A percentile compares a stretch with the other conserved stretches of the same genome.
Evolutionary conservation across 2,797 vertebrate genomes (phyloP).

Genomic region (Schizopygopsis malacanthus): DNA sequence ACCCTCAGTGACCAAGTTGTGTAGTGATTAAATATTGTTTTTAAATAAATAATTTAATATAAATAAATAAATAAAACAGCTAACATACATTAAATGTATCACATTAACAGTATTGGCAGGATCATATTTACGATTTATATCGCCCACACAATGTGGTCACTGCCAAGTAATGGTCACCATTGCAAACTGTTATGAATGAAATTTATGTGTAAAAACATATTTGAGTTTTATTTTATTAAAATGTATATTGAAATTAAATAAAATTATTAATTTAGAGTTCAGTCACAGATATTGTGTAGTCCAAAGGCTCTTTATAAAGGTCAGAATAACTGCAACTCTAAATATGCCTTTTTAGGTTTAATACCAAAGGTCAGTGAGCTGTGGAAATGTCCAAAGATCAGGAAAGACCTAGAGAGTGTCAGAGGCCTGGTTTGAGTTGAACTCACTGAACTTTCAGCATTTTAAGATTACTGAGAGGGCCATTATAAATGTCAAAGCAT

Average conservation of each 20-base stretch:
- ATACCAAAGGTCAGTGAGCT: not conserved
- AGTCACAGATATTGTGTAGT: too few relatives aligned
- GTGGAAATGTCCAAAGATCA: not conserved
- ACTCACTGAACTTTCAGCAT: slow-evolving; percentile 10
- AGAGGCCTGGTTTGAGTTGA: not conserved
- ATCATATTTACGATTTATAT: not conserved
- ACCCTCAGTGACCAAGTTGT: not conserved
- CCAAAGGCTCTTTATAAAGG: not conserved
- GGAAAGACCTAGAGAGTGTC: not conserved
- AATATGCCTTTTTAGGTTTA: not conserved
- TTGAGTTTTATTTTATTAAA: not conserved
- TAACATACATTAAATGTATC: not conserved
- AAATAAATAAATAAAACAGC: not conserved
- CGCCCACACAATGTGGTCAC: not conserved
- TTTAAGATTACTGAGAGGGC: not conserved
- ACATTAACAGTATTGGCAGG: not conserved
- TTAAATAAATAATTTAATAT: not conserved
- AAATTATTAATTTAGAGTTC: not conserved
- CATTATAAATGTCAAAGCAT: not conserved
- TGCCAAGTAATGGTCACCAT: not conserved
- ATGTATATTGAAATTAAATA: not conserved
- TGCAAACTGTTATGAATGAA: not conserved
- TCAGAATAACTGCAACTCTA: slow-evolving; percentile 9
- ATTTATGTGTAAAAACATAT: not conserved
- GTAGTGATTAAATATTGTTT: not conserved